Evolutionary conservation across 2,797 vertebrate genomes (phyloP).

Genomic region (Rhodeus uyekii): DNA sequence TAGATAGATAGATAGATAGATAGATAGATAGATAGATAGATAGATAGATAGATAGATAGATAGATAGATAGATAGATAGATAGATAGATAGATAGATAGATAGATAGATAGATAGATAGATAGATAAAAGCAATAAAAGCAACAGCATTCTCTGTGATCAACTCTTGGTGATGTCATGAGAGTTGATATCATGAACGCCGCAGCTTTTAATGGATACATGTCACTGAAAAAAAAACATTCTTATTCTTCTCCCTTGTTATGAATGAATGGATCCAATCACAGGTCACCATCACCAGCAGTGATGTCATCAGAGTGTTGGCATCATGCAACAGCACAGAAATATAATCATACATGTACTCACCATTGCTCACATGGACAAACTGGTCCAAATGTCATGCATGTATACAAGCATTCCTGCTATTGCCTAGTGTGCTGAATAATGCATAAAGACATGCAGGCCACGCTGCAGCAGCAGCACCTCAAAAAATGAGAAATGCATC

Average conservation of each 20-base stretch:
- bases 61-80: no score
- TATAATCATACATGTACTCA: neutral
- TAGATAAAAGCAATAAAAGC: neutral
- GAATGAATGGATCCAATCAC: slow-evolving; percentile 5
- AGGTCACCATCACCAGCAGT: neutral
- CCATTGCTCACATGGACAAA: neutral
- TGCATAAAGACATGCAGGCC: slow-evolving; percentile 26
- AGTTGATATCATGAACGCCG: neutral
- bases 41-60: neutral
- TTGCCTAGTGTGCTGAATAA: slow-evolving; percentile 29
- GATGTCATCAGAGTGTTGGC: slow-evolving; percentile 12
- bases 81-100: neutral
- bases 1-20: neutral
- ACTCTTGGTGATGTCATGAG: neutral
- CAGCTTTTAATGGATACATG: neutral
- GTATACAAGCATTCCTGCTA: slow-evolving; percentile 13
- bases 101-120: neutral
- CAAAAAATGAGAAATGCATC: slow-evolving; percentile 34
- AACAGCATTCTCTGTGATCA: neutral
- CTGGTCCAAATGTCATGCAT: neutral
- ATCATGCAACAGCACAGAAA: neutral
- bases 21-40: neutral
- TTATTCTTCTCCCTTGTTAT: neutral
- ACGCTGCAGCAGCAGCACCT: slow-evolving; percentile 12
- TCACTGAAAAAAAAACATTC: no score